A percentile compares a stretch with the other conserved stretches of the same genome.
Conservation (phyloP, 1,140 invertebrate species). For the Aphelenchoides fujianensis region DNA sequence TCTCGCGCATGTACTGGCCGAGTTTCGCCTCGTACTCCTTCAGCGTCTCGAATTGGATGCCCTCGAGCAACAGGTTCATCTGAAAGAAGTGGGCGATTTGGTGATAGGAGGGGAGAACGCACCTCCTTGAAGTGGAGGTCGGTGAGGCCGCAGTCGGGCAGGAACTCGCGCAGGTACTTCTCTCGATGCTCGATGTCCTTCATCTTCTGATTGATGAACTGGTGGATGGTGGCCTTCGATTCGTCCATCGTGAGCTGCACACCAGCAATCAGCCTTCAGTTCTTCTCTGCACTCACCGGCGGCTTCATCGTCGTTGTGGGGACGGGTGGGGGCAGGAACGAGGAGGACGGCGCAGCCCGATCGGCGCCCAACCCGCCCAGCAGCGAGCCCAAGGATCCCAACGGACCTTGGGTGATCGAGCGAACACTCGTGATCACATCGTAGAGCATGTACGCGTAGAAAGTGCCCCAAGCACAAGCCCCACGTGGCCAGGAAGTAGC, state of each 20-base stretch:
- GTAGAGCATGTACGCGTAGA: conserved; percentile 10
- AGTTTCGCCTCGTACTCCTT: conserved; percentile 3
- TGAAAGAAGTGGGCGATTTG: conserved; percentile 11
- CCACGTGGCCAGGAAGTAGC: neutral
- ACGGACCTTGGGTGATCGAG: neutral
- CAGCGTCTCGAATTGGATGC: neutral
- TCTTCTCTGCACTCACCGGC: neutral
- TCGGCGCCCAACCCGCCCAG: neutral
- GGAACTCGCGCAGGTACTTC: conserved; percentile 17
- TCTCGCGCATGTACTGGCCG: neutral
- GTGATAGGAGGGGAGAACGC: neutral
- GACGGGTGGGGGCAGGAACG: neutral
- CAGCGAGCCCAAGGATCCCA: neutral
- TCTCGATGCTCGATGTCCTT: neutral
- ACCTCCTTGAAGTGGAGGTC: conserved; percentile 14
- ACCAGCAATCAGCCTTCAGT: neutral
- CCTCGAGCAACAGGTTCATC: conserved; percentile 10
- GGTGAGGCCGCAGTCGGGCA: conserved; percentile 6
- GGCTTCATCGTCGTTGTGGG: neutral
- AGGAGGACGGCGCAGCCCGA: too few species aligned
- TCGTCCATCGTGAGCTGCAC: neutral
- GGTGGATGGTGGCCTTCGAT: neutral
- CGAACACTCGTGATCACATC: neutral
- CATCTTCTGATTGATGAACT: conserved; percentile 13
- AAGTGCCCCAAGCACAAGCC: neutral